These are phyloP conservation scores for Lottia gigantea DNA, from an alignment of 2,888 invertebrate genomes.

Conservation along the genomic window DNA sequence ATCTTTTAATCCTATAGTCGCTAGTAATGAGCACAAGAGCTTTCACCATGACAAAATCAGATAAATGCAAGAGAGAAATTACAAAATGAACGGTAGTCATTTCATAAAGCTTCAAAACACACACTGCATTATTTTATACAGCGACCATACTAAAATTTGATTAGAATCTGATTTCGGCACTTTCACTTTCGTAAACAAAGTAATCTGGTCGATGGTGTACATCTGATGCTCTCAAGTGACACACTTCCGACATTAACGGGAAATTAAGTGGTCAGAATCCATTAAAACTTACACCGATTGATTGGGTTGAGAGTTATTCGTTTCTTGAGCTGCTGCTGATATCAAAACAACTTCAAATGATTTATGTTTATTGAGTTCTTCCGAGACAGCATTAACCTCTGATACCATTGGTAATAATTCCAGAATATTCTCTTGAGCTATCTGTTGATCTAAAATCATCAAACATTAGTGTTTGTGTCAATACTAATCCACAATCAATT, in stretches of 20 bases:
- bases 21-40: too few species aligned
- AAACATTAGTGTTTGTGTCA: too few species aligned
- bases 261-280: slow-evolving; percentile 22
- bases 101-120: too few species aligned
- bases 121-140: too few species aligned
- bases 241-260: neutral
- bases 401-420: slow-evolving; percentile 68
- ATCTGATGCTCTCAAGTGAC: neutral
- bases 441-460: slow-evolving; percentile 63
- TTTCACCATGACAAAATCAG: too few species aligned
- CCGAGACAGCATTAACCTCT: slow-evolving; percentile 69
- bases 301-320: slow-evolving; percentile 34
- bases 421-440: slow-evolving; percentile 68
- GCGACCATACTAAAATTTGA: too few species aligned
- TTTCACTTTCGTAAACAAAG: neutral
- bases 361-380: slow-evolving; percentile 67
- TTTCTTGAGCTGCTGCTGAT: slow-evolving; percentile 61
- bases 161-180: too few species aligned
- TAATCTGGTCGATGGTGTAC: neutral
- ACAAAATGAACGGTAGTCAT: too few species aligned
- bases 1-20: too few species aligned
- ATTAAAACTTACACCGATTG: slow-evolving; percentile 49
- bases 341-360: slow-evolving; percentile 68
- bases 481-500: too few species aligned
- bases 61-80: too few species aligned